A percentile compares a stretch with the other conserved stretches of the same genome.
Evolutionary conservation across 2,888 invertebrate genomes (phyloP).

Genomic region (Sinodicranocentrus sp.): DNA sequence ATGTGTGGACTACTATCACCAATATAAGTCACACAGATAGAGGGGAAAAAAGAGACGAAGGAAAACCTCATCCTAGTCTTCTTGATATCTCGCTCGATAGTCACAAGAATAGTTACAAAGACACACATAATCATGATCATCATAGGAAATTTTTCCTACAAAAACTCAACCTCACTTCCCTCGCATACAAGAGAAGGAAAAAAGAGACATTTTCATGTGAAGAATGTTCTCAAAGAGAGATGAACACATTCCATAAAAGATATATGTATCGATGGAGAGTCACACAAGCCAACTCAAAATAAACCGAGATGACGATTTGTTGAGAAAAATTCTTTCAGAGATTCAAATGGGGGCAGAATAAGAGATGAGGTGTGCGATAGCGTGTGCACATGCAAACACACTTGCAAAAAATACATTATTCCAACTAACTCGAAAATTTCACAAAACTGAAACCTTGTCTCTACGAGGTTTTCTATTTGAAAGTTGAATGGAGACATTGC

Average conservation of each 20-base stretch:
- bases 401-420: too few relatives aligned
- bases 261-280: too few relatives aligned
- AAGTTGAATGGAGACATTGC: too few relatives aligned
- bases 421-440: too few relatives aligned
- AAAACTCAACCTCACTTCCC: too few relatives aligned
- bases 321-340: conserved; percentile 4
- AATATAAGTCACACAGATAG: not conserved
- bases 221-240: conserved; percentile 45
- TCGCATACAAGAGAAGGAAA: too few relatives aligned
- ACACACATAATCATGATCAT: conserved; percentile 4
- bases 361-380: conserved; percentile 37
- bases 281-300: conserved; percentile 61
- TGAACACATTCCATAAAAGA: conserved; percentile 50
- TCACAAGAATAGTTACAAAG: too few relatives aligned
- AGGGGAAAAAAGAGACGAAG: not conserved
- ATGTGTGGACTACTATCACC: too few relatives aligned
- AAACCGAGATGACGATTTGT: not conserved
- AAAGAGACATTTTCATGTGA: conserved; percentile 65
- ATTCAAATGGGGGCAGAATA: conserved; percentile 49
- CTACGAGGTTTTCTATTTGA: too few relatives aligned
- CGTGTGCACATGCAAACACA: not conserved
- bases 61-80: too few relatives aligned
- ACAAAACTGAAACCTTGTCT: too few relatives aligned
- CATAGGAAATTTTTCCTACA: not conserved
- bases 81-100: too few relatives aligned